These are phyloP conservation scores for Rhagoletis zephyria DNA, from an alignment of 1,140 invertebrate species.

Conservation along the genomic window DNA sequence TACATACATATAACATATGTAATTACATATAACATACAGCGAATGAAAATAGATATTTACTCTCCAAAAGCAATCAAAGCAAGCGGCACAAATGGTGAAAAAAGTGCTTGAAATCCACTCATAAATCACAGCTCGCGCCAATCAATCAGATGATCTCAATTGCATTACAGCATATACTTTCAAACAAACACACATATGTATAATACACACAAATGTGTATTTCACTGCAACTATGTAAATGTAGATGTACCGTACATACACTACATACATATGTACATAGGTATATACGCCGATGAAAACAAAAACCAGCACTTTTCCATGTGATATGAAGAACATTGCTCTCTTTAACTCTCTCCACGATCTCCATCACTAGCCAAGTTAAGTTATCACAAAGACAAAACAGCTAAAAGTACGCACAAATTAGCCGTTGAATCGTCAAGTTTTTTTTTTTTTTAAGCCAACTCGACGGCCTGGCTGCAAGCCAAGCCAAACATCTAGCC, in stretches of 20 bases:
- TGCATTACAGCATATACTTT: neutral
- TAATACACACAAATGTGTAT: no score
- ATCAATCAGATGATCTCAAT: constrained; percentile 10
- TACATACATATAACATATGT: no score
- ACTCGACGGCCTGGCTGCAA: neutral
- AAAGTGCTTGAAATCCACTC: neutral
- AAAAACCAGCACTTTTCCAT: neutral
- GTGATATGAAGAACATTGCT: neutral
- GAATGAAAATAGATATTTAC: no score
- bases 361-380: neutral
- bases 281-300: no score
- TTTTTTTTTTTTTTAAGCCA: neutral
- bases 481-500: neutral
- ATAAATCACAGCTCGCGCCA: neutral
- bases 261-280: neutral
- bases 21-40: no score
- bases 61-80: neutral
- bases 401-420: constrained; percentile 3
- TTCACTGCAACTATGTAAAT: neutral
- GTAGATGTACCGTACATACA: neutral
- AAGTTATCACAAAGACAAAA: constrained; percentile 5
- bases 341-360: constrained; percentile 12
- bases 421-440: neutral
- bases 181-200: neutral
- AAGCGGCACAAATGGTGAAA: neutral